Evolutionary conservation across 2,888 invertebrate genomes (phyloP).

Genomic region (Eupithecia insigniata): DNA sequence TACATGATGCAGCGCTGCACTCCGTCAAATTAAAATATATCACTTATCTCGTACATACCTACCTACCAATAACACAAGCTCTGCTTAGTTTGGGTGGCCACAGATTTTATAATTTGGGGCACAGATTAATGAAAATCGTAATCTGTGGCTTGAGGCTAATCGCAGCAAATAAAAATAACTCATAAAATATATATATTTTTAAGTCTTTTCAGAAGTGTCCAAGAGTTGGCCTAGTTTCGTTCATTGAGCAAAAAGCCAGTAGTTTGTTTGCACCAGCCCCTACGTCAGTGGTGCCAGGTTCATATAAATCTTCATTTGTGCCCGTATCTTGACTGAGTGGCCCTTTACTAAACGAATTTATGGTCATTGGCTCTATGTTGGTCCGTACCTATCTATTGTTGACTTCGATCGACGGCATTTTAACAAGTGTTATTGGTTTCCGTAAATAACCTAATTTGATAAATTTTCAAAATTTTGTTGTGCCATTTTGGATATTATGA

Average conservation of each 20-base stretch:
- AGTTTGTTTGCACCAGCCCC: slow-evolving; percentile 6
- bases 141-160: too few species aligned
- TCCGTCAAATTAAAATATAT: not conserved
- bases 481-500: slow-evolving; percentile 39
- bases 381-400: slow-evolving; percentile 46
- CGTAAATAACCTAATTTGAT: slow-evolving; percentile 4
- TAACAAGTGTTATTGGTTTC: slow-evolving; percentile 9
- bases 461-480: not conserved
- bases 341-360: slow-evolving; percentile 58
- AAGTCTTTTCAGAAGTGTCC: too few species aligned
- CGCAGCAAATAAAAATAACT: too few species aligned
- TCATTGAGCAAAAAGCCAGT: not conserved
- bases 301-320: slow-evolving; percentile 69
- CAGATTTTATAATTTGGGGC: too few species aligned
- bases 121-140: too few species aligned
- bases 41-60: too few species aligned
- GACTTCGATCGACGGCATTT: slow-evolving; percentile 29
- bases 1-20: not conserved
- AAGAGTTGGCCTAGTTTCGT: not conserved
- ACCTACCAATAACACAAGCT: too few species aligned
- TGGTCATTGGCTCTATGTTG: slow-evolving; percentile 56
- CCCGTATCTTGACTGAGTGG: slow-evolving; percentile 55
- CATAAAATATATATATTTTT: too few species aligned
- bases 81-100: too few species aligned
- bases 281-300: not conserved